A percentile compares a stretch with the other conserved stretches of the same genome.
Evolutionary conservation across 2,888 invertebrate genomes (phyloP).

Genomic region (Cephalotes varians): DNA sequence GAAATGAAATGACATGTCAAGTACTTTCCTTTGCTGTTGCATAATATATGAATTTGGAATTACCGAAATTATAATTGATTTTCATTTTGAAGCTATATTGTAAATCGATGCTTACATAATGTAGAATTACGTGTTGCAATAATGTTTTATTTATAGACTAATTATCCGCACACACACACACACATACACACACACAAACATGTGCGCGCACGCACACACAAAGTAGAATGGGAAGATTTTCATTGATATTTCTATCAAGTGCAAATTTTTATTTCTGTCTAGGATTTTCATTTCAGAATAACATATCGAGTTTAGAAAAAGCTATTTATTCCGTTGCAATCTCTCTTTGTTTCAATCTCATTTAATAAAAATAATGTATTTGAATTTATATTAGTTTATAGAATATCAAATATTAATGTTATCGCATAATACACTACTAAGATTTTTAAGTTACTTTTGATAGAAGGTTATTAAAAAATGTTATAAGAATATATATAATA

Average conservation of each 20-base stretch:
- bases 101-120: slow-evolving; percentile 21
- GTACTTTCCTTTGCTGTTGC: not conserved
- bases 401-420: not conserved
- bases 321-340: not conserved
- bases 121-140: not conserved
- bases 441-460: not conserved
- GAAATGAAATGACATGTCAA: not conserved
- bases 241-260: slow-evolving; percentile 1
- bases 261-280: not conserved
- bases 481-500: not conserved
- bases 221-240: not conserved
- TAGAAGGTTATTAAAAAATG: not conserved
- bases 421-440: not conserved
- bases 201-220: too few species aligned
- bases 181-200: too few species aligned
- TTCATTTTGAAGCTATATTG: slow-evolving; percentile 13
- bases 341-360: not conserved
- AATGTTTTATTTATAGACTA: slow-evolving; percentile 26
- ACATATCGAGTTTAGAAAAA: not conserved
- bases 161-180: too few species aligned
- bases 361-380: not conserved
- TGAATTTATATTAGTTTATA: not conserved
- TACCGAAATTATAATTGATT: slow-evolving; percentile 12
- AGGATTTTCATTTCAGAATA: not conserved
- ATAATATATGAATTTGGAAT: slow-evolving; percentile 14